These are phyloP conservation scores for Urosaurus nigricauda DNA, from an alignment of 2,797 vertebrate species.

Conservation along the genomic window DNA sequence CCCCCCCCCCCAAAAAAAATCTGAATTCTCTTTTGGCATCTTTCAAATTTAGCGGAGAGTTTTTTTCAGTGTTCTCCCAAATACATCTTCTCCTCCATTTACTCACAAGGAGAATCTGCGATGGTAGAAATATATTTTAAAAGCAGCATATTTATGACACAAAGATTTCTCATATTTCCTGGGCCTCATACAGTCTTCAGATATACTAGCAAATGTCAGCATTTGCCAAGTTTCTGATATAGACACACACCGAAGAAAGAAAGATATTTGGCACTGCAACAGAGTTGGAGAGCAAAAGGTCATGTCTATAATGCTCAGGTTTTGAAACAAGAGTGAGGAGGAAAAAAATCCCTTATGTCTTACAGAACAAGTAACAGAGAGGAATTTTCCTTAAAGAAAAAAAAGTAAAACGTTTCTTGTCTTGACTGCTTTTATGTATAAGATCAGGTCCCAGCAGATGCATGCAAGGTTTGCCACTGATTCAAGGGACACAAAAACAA, in stretches of 20 bases:
- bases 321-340: constrained; percentile 21
- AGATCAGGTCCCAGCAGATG: constrained; percentile 8
- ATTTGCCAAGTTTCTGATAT: not conserved
- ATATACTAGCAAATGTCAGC: not conserved
- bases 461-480: constrained; percentile 19
- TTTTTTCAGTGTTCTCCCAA: not conserved
- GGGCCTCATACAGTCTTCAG: not conserved
- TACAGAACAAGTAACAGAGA: constrained; percentile 8
- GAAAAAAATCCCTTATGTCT: constrained; percentile 4
- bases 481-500: too few relatives aligned
- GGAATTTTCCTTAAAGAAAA: not conserved
- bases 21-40: not conserved
- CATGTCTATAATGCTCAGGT: not conserved
- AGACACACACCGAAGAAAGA: not conserved
- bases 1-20: not conserved
- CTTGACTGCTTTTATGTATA: constrained; percentile 19
- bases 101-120: not conserved
- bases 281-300: not conserved
- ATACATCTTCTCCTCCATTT: not conserved
- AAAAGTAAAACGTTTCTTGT: not conserved
- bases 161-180: not conserved
- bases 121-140: not conserved
- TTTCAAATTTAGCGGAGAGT: not conserved
- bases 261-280: not conserved
- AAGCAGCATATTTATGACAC: not conserved